phyloP scores from a whole-genome alignment of 1,140 invertebrate genomes.

The Neodiprion lecontei region DNA sequence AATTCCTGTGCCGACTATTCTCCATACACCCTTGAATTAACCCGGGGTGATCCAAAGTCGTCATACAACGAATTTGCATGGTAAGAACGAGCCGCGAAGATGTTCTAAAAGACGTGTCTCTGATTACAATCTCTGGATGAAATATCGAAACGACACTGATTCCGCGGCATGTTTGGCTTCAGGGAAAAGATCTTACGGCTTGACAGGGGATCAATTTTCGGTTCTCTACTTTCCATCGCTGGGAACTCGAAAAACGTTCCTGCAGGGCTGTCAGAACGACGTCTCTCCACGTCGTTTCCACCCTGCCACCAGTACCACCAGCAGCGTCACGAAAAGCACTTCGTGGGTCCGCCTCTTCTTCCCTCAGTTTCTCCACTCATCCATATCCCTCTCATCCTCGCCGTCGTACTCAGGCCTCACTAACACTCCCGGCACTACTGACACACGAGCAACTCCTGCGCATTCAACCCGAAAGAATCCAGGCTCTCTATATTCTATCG shows the following conservation, averaged over 20 bases:
- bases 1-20: neutral
- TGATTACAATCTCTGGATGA: no score
- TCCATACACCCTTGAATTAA: neutral
- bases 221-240: neutral
- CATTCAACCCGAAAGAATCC: neutral
- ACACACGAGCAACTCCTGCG: neutral
- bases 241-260: neutral
- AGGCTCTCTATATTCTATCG: slow-evolving; percentile 26
- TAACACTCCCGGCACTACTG: neutral
- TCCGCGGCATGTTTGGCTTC: neutral
- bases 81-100: no score
- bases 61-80: no score
- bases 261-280: neutral
- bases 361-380: neutral
- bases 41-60: neutral
- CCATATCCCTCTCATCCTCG: slow-evolving; percentile 24
- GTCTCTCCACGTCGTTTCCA: no score
- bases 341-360: neutral
- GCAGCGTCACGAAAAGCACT: neutral
- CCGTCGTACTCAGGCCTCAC: neutral
- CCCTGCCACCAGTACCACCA: no score
- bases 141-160: neutral
- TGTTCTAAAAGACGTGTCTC: no score
- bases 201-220: neutral
- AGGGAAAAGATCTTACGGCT: slow-evolving; percentile 22